Percentiles rank a stretch among this genome's conserved stretches.
Evolutionary conservation across 1,140 invertebrate genomes (phyloP).

Genomic region (Pararge aegeria): DNA sequence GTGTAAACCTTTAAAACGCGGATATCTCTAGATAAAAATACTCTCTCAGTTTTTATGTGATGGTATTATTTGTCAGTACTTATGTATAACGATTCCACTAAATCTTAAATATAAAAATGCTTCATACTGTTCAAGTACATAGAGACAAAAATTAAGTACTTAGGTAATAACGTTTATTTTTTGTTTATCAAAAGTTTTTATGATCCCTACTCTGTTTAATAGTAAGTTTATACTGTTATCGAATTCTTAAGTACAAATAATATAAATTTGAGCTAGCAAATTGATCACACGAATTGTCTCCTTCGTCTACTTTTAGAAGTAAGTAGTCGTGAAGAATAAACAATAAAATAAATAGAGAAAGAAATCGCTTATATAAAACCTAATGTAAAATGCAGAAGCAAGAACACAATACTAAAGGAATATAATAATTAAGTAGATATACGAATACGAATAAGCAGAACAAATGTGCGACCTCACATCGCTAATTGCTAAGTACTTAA

Average conservation of each 20-base stretch:
- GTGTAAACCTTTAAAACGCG: too few relatives aligned
- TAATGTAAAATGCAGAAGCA: slow-evolving; percentile 56
- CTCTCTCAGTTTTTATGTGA: too few relatives aligned
- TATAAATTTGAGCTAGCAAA: slow-evolving; percentile 67
- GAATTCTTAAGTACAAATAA: slow-evolving; percentile 46
- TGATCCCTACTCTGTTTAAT: neutral
- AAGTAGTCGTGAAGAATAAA: slow-evolving; percentile 54
- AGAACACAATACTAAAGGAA: slow-evolving; percentile 49
- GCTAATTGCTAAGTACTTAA: slow-evolving; percentile 67
- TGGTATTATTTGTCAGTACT: too few relatives aligned
- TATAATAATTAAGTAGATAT: slow-evolving; percentile 26
- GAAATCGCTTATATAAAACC: slow-evolving; percentile 37
- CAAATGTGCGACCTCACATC: slow-evolving; percentile 44
- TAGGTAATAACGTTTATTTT: slow-evolving; percentile 5
- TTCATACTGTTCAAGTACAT: slow-evolving; percentile 2
- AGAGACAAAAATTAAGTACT: slow-evolving; percentile 15
- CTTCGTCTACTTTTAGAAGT: slow-evolving; percentile 48
- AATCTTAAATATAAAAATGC: neutral
- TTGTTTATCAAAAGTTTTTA: slow-evolving; percentile 1
- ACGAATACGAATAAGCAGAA: slow-evolving; percentile 43
- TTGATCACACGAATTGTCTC: slow-evolving; percentile 51
- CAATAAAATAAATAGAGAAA: slow-evolving; percentile 53
- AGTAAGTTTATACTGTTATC: slow-evolving; percentile 3
- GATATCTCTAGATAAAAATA: too few relatives aligned
- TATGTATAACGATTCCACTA: neutral